These are phyloP conservation scores for Acanthochromis polyacanthus DNA, from an alignment of 2,113 vertebrate species.

Conservation along the genomic window DNA sequence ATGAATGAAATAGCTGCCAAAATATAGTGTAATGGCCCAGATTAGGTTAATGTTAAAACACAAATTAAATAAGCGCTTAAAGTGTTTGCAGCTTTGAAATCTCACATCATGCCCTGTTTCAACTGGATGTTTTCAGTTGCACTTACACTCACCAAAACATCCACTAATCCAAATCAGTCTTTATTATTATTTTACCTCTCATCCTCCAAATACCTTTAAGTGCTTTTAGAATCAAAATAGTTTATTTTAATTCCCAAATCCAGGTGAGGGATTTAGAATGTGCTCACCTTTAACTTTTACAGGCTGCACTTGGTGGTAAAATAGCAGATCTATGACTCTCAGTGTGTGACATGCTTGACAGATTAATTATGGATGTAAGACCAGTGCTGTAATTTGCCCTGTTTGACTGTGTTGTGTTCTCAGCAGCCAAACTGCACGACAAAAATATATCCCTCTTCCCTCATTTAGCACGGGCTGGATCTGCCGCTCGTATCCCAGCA, in stretches of 20 bases:
- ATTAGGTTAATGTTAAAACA: slow-evolving; percentile 54
- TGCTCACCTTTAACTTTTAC: slow-evolving; percentile 57
- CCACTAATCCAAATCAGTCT: slow-evolving; percentile 7
- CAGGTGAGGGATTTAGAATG: slow-evolving; percentile 52
- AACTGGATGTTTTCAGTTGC: slow-evolving; percentile 35
- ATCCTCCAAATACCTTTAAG: slow-evolving; percentile 23
- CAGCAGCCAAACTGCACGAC: slow-evolving; percentile 66
- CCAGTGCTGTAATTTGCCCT: slow-evolving; percentile 75
- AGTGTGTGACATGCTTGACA: slow-evolving; percentile 69
- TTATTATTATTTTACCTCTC: slow-evolving; percentile 32
- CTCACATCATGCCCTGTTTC: slow-evolving; percentile 1
- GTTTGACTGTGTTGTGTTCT: slow-evolving; percentile 70
- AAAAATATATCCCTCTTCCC: slow-evolving; percentile 68
- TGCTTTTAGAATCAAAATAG: slow-evolving; percentile 42
- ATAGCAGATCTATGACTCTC: slow-evolving; percentile 60
- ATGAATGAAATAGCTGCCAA: slow-evolving; percentile 58
- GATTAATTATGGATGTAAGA: slow-evolving; percentile 76
- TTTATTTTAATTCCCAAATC: slow-evolving; percentile 47
- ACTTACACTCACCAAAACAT: slow-evolving; percentile 17
- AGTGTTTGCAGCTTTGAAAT: slow-evolving; percentile 38
- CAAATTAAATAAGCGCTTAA: slow-evolving; percentile 37
- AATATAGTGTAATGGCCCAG: slow-evolving; percentile 67
- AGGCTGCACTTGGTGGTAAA: slow-evolving; percentile 56
- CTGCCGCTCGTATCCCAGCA: slow-evolving; percentile 47
- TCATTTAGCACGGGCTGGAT: slow-evolving; percentile 68